These are phyloP conservation scores for Drosophila yooni DNA, from an alignment of 2,888 invertebrate genomes.

Conservation along the genomic window DNA sequence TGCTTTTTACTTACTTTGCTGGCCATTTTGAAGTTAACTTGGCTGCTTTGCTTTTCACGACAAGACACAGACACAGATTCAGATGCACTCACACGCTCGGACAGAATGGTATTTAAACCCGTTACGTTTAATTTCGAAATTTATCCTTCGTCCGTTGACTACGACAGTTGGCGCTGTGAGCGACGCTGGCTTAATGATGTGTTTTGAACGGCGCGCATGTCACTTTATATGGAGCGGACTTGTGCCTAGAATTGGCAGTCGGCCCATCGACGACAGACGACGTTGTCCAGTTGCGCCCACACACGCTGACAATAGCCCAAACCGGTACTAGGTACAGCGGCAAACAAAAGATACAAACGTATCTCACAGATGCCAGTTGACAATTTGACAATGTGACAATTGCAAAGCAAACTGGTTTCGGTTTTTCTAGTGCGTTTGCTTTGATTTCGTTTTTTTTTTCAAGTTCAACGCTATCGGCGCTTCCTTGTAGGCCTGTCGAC, in stretches of 20 bases:
- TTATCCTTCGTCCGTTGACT: conserved; percentile 50
- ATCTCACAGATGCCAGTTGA: conserved; percentile 61
- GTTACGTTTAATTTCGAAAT: conserved; percentile 25
- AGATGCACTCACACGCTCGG: neutral
- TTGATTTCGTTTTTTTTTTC: conserved; percentile 48
- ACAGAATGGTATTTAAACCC: conserved; percentile 1
- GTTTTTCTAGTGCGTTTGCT: conserved; percentile 11
- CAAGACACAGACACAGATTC: neutral
- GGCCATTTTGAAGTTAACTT: conserved; percentile 65
- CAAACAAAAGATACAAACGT: conserved; percentile 44
- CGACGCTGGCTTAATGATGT: conserved; percentile 71
- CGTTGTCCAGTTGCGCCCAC: conserved; percentile 57
- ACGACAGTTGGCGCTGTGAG: conserved; percentile 54
- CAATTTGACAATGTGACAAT: conserved; percentile 80
- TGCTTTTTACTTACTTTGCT: conserved; percentile 75
- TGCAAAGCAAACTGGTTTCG: conserved; percentile 67
- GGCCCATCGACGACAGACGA: conserved; percentile 16
- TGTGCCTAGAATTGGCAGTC: conserved; percentile 64
- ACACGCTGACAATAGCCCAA: conserved; percentile 37
- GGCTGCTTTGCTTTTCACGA: conserved; percentile 37
- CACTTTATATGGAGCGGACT: conserved; percentile 69
- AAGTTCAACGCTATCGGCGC: conserved; percentile 69
- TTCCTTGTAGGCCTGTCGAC: conserved; percentile 71
- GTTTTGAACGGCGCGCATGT: conserved; percentile 47
- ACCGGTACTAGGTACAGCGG: conserved; percentile 67